Conservation (phyloP, 2,113 vertebrate genomes). For the Hepsetus odoe region DNA sequence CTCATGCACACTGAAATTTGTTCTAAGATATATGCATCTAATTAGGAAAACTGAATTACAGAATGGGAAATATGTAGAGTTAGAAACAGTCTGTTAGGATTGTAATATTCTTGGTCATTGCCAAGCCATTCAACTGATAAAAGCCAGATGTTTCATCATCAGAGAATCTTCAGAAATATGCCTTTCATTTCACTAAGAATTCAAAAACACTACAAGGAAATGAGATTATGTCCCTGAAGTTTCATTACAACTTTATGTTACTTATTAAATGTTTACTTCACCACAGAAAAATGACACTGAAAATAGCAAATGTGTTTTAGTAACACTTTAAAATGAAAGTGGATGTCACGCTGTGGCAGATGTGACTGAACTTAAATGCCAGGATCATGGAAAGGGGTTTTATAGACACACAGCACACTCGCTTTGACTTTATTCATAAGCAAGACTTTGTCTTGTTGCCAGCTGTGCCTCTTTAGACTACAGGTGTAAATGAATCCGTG, state of each 20-base stretch:
- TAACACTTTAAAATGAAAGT: too few species aligned
- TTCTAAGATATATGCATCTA: not conserved
- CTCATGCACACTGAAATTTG: not conserved
- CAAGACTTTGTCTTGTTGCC: too few species aligned
- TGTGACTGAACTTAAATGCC: too few species aligned
- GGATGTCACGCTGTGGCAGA: too few species aligned
- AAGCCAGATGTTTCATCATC: not conserved
- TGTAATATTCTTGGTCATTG: not conserved
- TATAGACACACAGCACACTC: too few species aligned
- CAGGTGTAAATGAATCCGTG: too few species aligned
- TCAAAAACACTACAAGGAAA: not conserved
- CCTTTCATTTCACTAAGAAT: not conserved
- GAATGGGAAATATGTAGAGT: not conserved
- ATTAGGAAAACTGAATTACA: not conserved
- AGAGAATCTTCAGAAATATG: not conserved
- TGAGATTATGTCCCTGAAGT: not conserved
- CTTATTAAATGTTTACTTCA: not conserved
- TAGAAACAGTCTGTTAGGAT: not conserved
- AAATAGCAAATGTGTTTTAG: too few species aligned
- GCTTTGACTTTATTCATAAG: too few species aligned
- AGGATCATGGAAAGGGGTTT: too few species aligned
- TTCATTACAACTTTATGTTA: not conserved
- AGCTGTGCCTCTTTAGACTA: too few species aligned
- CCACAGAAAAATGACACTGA: too few species aligned
- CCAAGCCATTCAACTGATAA: not conserved